A percentile compares a stretch with the other conserved stretches of the same genome.
phyloP scores from a whole-genome alignment of 2,113 vertebrate genomes.

The western clawed frog (Xenopus tropicalis) region DNA sequence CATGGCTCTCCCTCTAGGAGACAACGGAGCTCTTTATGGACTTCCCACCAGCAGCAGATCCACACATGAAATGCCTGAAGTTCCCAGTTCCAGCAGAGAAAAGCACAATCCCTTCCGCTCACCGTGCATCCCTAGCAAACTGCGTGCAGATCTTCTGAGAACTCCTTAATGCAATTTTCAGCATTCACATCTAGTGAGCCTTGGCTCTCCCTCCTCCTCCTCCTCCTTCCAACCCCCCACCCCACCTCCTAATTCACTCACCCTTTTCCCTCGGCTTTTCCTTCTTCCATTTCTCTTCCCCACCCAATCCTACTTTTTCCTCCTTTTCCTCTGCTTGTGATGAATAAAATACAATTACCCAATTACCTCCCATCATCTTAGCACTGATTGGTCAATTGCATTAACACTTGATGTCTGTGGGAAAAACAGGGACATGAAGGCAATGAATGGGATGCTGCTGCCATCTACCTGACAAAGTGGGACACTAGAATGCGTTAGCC shows the following conservation, averaged over 20 bases:
- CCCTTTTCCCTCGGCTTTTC: conserved; percentile 55
- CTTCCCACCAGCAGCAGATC: conserved; percentile 13
- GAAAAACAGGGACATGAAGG: conserved; percentile 42
- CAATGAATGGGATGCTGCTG: conserved; percentile 72
- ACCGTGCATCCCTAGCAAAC: conserved; percentile 3
- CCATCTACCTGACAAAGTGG: conserved; percentile 75
- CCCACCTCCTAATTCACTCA: conserved; percentile 46
- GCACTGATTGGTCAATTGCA: conserved; percentile 76
- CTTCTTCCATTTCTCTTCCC: neutral
- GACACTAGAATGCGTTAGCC: neutral
- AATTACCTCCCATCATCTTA: conserved; percentile 78
- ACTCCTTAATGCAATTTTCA: conserved; percentile 41
- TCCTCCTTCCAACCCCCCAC: conserved; percentile 48
- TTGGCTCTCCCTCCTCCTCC: conserved; percentile 48
- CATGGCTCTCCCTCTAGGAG: neutral
- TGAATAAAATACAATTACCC: conserved; percentile 79
- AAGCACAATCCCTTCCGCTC: conserved; percentile 27
- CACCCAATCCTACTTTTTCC: neutral
- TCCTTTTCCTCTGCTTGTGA: conserved; percentile 64
- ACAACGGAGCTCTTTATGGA: neutral
- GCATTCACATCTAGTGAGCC: conserved; percentile 26
- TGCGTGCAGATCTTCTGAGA: conserved; percentile 16
- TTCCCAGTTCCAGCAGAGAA: conserved; percentile 15
- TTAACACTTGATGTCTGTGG: conserved; percentile 71
- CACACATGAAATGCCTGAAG: conserved; percentile 12